Percentiles rank a stretch among this genome's conserved stretches.
Conservation (phyloP, 2,888 invertebrate genomes). For the Craniophora ligustri region DNA sequence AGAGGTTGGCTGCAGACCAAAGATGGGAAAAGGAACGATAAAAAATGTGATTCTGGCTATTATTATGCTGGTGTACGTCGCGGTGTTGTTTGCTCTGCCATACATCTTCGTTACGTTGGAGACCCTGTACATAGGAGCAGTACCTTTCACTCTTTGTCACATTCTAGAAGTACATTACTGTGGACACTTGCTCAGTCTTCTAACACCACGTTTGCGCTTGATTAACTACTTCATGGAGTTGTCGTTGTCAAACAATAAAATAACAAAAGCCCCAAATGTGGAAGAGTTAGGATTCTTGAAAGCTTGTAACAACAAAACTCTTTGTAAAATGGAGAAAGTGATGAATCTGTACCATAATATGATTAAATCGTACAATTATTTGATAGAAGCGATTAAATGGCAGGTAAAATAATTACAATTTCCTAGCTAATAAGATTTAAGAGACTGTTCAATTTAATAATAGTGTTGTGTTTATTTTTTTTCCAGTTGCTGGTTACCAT, state of each 20-base stretch:
- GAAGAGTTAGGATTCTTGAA: slow-evolving; percentile 55
- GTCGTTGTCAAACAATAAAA: slow-evolving; percentile 53
- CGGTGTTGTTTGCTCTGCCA: slow-evolving; percentile 40
- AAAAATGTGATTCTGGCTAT: slow-evolving; percentile 54
- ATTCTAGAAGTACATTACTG: slow-evolving; percentile 66
- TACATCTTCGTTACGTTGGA: slow-evolving; percentile 18
- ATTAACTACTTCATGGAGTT: slow-evolving; percentile 70
- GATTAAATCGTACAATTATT: slow-evolving; percentile 66
- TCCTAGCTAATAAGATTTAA: no score
- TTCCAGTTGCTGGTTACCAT: slow-evolving; percentile 69
- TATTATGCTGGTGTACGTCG: slow-evolving; percentile 45
- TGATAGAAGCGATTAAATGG: slow-evolving; percentile 76
- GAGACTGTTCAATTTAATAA: no score
- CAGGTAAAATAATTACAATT: slow-evolving; percentile 63
- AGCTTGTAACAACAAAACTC: slow-evolving; percentile 46
- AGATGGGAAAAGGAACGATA: slow-evolving; percentile 56
- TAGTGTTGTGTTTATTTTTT: not conserved
- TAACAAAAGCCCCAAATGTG: slow-evolving; percentile 45
- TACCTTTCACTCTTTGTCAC: slow-evolving; percentile 56
- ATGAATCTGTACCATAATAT: slow-evolving; percentile 72
- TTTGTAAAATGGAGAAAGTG: slow-evolving; percentile 65
- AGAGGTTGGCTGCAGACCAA: slow-evolving; percentile 65
- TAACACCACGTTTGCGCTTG: slow-evolving; percentile 65
- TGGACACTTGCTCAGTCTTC: slow-evolving; percentile 69
- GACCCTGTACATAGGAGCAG: slow-evolving; percentile 17